Percentiles rank a stretch among this genome's conserved stretches.
Conservation (phyloP, 2,113 vertebrate genomes). For the Herpailurus yagouaroundi region DNA sequence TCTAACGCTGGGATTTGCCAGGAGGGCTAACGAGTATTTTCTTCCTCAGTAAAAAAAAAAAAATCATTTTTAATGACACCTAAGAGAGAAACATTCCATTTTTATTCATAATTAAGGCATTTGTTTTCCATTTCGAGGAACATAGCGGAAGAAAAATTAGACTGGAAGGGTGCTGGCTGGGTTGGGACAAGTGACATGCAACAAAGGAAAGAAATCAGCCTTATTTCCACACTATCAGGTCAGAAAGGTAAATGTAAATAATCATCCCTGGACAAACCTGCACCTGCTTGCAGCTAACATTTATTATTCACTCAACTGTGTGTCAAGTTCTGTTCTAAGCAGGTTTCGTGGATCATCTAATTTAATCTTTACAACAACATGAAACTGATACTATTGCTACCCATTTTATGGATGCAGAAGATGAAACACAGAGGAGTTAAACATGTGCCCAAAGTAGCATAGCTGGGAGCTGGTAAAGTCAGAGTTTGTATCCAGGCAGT, state of each 20-base stretch:
- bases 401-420: background rate
- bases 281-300: background rate
- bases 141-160: constrained; percentile 5
- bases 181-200: background rate
- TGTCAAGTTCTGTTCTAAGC: background rate
- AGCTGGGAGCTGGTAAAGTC: background rate
- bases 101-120: constrained; percentile 58
- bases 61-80: constrained; percentile 60
- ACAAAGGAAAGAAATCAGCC: background rate
- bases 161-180: background rate
- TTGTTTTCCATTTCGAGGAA: constrained; percentile 49
- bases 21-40: background rate
- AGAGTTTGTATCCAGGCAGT: background rate
- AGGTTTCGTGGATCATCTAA: background rate
- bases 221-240: background rate
- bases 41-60: background rate
- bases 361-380: background rate
- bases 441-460: background rate
- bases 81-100: constrained; percentile 34
- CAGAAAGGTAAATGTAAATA: background rate
- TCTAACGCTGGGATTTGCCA: background rate
- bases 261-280: background rate
- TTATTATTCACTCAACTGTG: background rate
- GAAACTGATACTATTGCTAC: background rate
- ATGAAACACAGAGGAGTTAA: background rate